A percentile compares a stretch with the other conserved stretches of the same genome.
Evolutionary conservation across 2,888 invertebrate species (phyloP).

Genomic region (Hydroisotoma schaefferi): DNA sequence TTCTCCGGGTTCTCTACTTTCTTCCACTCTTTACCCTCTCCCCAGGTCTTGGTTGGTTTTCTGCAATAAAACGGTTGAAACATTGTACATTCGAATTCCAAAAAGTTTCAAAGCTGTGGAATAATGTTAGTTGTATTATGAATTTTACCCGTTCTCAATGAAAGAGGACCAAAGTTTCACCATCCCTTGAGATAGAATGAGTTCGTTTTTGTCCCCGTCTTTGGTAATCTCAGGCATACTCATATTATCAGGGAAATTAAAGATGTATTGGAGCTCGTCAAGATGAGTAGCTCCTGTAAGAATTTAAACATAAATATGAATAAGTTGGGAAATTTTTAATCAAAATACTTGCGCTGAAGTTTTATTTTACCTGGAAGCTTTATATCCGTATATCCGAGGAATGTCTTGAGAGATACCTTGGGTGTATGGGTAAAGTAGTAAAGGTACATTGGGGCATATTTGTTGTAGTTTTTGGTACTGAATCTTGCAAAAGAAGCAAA

Average conservation of each 20-base stretch:
- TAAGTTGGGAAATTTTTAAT: conserved; percentile 4
- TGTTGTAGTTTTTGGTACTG: conserved; percentile 17
- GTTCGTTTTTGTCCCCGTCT: conserved; percentile 14
- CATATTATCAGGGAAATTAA: conserved; percentile 9
- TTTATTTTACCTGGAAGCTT: too few relatives aligned
- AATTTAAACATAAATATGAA: background rate
- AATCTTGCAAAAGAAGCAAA: conserved; percentile 13
- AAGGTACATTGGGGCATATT: conserved; percentile 27
- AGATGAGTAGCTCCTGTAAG: conserved; percentile 24
- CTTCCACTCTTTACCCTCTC: conserved; percentile 36
- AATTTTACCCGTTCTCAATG: conserved; percentile 32
- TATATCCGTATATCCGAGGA: too few relatives aligned
- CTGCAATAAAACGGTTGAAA: conserved; percentile 14
- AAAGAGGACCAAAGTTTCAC: conserved; percentile 31
- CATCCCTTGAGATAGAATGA: conserved; percentile 23
- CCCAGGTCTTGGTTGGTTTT: conserved; percentile 42
- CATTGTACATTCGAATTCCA: background rate
- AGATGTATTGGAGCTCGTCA: conserved; percentile 33
- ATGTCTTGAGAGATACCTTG: too few relatives aligned
- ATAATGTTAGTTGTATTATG: background rate
- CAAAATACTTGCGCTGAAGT: too few relatives aligned
- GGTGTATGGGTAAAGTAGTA: conserved; percentile 27
- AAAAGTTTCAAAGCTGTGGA: background rate
- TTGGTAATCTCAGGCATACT: conserved; percentile 28
- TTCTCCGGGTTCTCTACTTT: conserved; percentile 19